Evolutionary conservation across 2,888 invertebrate species (phyloP), one percentile per base, ranked within the genome.

Genomic region (Isotomurus palustris): DNA sequence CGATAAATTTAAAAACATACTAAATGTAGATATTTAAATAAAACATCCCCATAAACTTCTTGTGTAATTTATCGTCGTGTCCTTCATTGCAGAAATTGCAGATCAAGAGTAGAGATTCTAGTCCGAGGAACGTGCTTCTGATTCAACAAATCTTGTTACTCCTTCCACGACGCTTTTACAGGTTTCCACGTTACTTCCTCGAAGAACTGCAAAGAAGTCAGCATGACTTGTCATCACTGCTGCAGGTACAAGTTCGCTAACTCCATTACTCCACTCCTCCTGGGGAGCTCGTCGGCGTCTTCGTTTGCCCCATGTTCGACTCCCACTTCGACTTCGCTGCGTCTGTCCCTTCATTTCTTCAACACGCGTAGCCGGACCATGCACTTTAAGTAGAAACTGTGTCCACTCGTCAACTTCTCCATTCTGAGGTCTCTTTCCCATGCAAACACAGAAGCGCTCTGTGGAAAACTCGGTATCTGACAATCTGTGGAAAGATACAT

Each of bases 271-370:
- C 3, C n/a, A n/a, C n/a, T n/a, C n/a, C n/a, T n/a, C n/a, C n/a
- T n/a, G n/a, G n/a, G n/a, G n/a, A n/a, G n/a, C n/a, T n/a, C n/a
- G n/a, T n/a, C n/a, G n/a, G n/a, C n/a, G n/a, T n/a, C n/a, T n/a
- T n/a, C n/a, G n/a, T n/a, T n/a, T n/a, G n/a, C n/a, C n/a, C n/a
- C n/a, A n/a, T n/a, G n/a, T n/a, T n/a, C n/a, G n/a, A n/a, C n/a
- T n/a, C 19, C 12, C 8, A 29, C 19, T 27, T 29, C 47, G 17
- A 47, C 8, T 47, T 29, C 28, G 3, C 47, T 17, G 3, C 47
- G 47, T 12, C 17, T 6, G 12, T 47, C 28, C 29, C 22, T 47
- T 5, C 29, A 47, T 28, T 47, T 47, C 47, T 47, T 47, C 47
- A 27, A 27, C 28, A n/a, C 19, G 12, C 17, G 28, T 22, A 8